These are phyloP conservation scores for Limnodromus scolopaceus DNA, from an alignment of 2,797 vertebrate species.

Conservation along the genomic window DNA sequence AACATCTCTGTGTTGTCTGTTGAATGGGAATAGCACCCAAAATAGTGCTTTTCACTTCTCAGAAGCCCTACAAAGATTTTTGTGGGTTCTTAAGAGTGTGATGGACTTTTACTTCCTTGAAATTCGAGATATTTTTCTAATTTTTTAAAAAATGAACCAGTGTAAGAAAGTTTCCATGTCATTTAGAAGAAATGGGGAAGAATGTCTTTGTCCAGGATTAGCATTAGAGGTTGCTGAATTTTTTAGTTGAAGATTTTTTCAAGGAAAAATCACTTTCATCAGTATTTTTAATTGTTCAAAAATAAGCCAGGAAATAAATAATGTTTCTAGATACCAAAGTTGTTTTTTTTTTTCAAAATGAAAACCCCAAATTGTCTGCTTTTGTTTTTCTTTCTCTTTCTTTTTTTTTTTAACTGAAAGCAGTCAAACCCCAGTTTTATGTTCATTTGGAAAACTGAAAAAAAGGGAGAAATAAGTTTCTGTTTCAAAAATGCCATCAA, in stretches of 20 bases:
- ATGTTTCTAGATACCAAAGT: neutral
- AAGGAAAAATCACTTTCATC: neutral
- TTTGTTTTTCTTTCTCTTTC: neutral
- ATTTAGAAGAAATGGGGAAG: neutral
- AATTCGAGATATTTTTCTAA: neutral
- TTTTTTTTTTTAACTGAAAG: neutral
- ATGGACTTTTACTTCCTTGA: neutral
- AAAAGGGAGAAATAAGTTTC: neutral
- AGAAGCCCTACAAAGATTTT: neutral
- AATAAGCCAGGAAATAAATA: neutral
- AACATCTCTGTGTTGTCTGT: neutral
- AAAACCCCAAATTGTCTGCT: neutral
- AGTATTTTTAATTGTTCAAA: neutral
- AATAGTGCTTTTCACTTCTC: neutral
- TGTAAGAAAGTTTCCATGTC: neutral
- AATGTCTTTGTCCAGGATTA: neutral
- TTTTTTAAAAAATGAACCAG: accelerated
- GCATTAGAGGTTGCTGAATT: neutral
- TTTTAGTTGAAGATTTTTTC: neutral
- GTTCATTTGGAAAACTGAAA: neutral
- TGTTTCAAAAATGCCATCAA: constrained; percentile 10
- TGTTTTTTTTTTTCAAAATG: neutral
- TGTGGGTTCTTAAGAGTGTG: neutral
- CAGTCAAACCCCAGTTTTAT: neutral
- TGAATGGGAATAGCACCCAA: neutral